Base-by-base conservation (phyloP, 2,113 vertebrate genomes). In the Peucedramus taeniatus region DNA sequence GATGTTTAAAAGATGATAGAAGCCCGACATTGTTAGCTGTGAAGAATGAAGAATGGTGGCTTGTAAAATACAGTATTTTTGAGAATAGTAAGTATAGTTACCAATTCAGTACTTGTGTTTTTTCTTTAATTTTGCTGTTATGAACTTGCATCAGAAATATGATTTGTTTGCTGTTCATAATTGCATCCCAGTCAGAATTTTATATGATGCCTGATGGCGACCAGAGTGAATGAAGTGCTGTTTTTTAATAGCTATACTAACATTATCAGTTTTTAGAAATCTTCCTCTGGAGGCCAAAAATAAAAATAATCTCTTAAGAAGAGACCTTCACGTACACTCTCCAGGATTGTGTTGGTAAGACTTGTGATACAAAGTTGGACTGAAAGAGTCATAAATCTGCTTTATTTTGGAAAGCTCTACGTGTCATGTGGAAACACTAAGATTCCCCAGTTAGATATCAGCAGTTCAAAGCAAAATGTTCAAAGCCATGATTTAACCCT, bases 361-460 rank as follows among this genome's bases (percentile, higher is more conserved):
- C 24, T 28, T 74, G 27, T 27, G n/a, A 30, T 60, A 31, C 0
- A 0, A 65, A 77, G n/a, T 44, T 77, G 45, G 27, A 35, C 50
- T 81, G 68, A 54, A 35, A 12, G 26, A 50, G 39, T 59, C 66
- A 60, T 76, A 76, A 83, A 93, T 71, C 26, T 42, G 33, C 33
- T 83, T 71, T 83, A 39, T 71, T 86, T 93, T 93, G 61, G n/a
- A 64, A 86, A 72, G 39, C 45, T 71, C 26, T n/a, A 0, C 0
- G 0, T 56, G 8, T 70, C 37, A 15, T 1, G 15, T 74, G 51
- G 57, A 70, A 88, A n/a, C 3, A 6, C 22, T n/a, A 2, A n/a
- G 50, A 44, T 77, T 80, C 57, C 30, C 22, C 35, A 59, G 3
- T 37, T 69, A 37, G 33, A 8, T 87, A 42, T 5, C 1, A 0